Conservation (phyloP, 2,888 invertebrate species). For the Nemapogon koenigi region DNA sequence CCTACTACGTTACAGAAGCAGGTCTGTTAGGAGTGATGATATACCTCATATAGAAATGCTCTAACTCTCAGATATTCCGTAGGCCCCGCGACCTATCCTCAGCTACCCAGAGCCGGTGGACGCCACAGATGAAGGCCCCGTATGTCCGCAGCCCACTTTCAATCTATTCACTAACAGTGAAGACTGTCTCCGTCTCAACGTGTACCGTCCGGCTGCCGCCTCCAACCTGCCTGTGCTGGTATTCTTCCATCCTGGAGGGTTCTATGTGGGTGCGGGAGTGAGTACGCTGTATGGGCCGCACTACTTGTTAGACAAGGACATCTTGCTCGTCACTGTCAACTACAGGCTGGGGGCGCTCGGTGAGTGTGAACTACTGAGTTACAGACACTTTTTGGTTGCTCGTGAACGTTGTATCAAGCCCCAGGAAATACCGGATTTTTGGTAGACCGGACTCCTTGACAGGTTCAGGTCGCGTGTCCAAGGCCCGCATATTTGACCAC, state of each 20-base stretch:
- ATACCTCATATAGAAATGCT: no score
- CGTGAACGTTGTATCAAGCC: background rate
- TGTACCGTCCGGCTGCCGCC: slow-evolving; percentile 44
- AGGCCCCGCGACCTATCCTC: slow-evolving; percentile 56
- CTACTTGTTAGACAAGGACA: slow-evolving; percentile 68
- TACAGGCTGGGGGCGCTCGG: slow-evolving; percentile 66
- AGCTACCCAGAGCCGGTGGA: slow-evolving; percentile 56
- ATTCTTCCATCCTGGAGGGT: slow-evolving; percentile 74
- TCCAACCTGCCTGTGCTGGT: slow-evolving; percentile 65
- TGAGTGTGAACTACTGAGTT: no score
- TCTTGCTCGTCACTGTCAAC: slow-evolving; percentile 71
- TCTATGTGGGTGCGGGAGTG: slow-evolving; percentile 65
- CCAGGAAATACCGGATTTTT: background rate
- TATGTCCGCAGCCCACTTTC: slow-evolving; percentile 51
- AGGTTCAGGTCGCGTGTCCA: no score
- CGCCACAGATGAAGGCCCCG: slow-evolving; percentile 64
- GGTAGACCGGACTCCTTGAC: background rate
- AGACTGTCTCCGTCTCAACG: slow-evolving; percentile 70
- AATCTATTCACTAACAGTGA: slow-evolving; percentile 44
- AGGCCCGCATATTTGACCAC: no score
- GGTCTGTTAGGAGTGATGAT: no score
- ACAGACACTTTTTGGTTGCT: slow-evolving; percentile 24
- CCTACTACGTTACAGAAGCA: no score
- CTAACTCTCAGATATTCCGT: no score
- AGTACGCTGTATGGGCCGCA: slow-evolving; percentile 65